Evolutionary conservation across 2,797 vertebrate genomes (phyloP).

Genomic region (Helostoma temminkii): DNA sequence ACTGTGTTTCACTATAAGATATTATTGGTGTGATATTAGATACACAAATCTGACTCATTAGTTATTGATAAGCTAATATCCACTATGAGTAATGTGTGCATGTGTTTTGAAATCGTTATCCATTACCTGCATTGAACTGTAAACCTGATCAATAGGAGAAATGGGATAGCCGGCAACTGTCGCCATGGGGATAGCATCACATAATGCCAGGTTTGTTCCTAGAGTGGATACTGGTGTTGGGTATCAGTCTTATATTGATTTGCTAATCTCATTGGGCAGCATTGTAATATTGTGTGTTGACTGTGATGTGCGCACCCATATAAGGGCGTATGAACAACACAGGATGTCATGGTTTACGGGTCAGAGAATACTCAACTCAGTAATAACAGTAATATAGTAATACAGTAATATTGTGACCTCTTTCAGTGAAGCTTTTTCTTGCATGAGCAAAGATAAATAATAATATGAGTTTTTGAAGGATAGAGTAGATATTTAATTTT

Average conservation of each 20-base stretch:
- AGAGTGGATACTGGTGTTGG: constrained; percentile 41
- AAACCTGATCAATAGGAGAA: constrained; percentile 56
- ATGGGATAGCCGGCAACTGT: constrained; percentile 42
- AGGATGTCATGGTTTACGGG: constrained; percentile 25
- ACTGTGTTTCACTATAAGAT: constrained; percentile 28
- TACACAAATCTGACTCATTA: constrained; percentile 16
- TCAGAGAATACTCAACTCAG: background rate
- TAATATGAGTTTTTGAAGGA: no score
- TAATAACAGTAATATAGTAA: no score
- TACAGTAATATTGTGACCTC: background rate
- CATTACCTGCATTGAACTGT: constrained; percentile 33
- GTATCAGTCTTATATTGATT: constrained; percentile 68
- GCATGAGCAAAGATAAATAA: no score
- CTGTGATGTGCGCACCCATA: background rate
- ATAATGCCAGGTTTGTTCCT: constrained; percentile 48
- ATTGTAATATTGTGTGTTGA: constrained; percentile 1
- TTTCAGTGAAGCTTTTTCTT: no score
- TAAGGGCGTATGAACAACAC: background rate
- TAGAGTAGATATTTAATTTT: no score
- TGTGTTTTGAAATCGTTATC: constrained; percentile 30
- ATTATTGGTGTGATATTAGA: constrained; percentile 22
- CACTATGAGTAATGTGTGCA: constrained; percentile 10
- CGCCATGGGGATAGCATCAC: constrained; percentile 53
- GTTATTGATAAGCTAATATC: constrained; percentile 41
- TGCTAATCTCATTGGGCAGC: constrained; percentile 35